These are phyloP conservation scores for Progne subis DNA, from an alignment of 2,113 vertebrate species.

Conservation along the genomic window DNA sequence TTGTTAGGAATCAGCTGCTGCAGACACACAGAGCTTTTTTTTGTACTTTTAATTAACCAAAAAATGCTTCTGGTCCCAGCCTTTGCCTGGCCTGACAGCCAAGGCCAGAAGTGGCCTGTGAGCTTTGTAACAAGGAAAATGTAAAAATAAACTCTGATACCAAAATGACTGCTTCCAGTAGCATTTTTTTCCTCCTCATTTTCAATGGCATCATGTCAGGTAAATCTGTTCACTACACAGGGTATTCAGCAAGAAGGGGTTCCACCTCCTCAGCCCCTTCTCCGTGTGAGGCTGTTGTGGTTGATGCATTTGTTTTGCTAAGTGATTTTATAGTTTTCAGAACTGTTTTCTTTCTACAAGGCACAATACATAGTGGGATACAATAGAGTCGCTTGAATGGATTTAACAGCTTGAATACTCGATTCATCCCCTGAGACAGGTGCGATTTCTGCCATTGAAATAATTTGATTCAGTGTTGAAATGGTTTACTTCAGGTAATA, in stretches of 20 bases:
- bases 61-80: background rate
- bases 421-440: background rate
- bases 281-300: background rate
- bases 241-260: background rate
- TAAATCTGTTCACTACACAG: background rate
- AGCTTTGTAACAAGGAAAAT: background rate
- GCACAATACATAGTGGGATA: background rate
- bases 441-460: conserved; percentile 3
- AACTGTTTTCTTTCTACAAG: background rate
- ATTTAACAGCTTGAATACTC: background rate
- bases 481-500: background rate
- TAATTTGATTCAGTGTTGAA: background rate
- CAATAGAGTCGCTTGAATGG: background rate
- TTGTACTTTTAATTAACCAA: background rate
- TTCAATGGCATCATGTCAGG: background rate
- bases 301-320: conserved; percentile 46
- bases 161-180: background rate
- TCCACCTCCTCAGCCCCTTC: conserved; percentile 3
- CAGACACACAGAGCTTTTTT: background rate
- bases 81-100: background rate
- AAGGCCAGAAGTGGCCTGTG: background rate
- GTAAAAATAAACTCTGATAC: background rate
- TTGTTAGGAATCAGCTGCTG: background rate
- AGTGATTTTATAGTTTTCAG: conserved; percentile 32
- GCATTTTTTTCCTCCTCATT: background rate